These are phyloP conservation scores for Epinotia ramella DNA, from an alignment of 2,888 invertebrate species.

Conservation along the genomic window DNA sequence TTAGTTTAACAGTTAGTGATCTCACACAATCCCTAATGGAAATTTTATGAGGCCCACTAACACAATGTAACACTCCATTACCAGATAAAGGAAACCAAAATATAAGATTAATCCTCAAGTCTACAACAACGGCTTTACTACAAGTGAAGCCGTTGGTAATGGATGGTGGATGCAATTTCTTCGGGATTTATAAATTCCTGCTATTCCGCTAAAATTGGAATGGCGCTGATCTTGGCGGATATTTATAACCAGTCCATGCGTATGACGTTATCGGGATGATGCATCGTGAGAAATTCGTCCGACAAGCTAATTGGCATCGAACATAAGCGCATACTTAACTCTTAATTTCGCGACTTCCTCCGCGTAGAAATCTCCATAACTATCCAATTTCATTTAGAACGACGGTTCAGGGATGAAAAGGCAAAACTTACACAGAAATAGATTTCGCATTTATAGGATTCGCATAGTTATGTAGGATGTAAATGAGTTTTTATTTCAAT, in stretches of 20 bases:
- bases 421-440: too few species aligned
- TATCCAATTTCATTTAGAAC: too few species aligned
- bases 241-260: slow-evolving; percentile 54
- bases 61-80: slow-evolving; percentile 1
- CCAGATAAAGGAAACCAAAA: slow-evolving; percentile 1
- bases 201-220: slow-evolving; percentile 29
- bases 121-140: too few species aligned
- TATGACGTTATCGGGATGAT: slow-evolving; percentile 34
- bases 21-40: slow-evolving; percentile 16
- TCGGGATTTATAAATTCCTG: slow-evolving; percentile 1
- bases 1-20: not conserved
- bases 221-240: slow-evolving; percentile 45
- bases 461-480: too few species aligned
- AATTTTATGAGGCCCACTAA: slow-evolving; percentile 19
- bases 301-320: slow-evolving; percentile 20
- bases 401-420: too few species aligned
- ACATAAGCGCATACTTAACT: not conserved
- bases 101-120: not conserved
- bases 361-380: too few species aligned
- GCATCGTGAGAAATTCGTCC: slow-evolving; percentile 28
- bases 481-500: too few species aligned
- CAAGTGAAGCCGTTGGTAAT: not conserved
- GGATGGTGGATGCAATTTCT: slow-evolving; percentile 2
- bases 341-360: not conserved
- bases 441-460: too few species aligned